Evolutionary conservation across 1,140 invertebrate genomes (phyloP), one percentile per base, ranked within the genome.

Genomic region (Bombus confusus): DNA sequence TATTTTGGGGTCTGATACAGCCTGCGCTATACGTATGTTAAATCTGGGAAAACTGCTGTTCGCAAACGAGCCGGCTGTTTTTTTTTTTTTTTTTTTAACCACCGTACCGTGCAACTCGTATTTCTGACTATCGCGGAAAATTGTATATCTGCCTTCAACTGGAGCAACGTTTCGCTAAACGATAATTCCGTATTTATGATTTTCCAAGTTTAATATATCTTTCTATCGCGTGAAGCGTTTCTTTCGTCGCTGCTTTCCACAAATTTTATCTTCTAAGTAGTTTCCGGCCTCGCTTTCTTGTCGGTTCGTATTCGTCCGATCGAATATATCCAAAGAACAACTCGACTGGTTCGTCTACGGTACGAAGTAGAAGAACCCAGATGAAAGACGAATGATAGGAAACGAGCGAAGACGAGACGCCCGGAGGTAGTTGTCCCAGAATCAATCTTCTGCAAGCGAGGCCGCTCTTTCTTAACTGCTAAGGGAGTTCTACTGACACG

Each of bases 1-100:
- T 88, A 80, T 76, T 88, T 88, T 78, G 74, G 64, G 13, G 62
- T 57, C 59, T 43, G 39, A 59, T 52, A 74, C 52, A 64, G 15
- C 62, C 28, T 52, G 39, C 43, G 39, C 43, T 72, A 77, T 80
- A 71, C 66, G 15, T 80, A 80, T 71, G 78, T 80, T 80, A 80
- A 80, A 69, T 66, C 10, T 52, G 37, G 34, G 69, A 80, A 69
- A 71, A 57, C 43, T 80, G 66, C 47, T 80, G 68, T 57, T 71
- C 34, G 22, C 66, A 12, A 37, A 80, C 39, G 43, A 52, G 52
- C 34, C 34, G 22, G 22, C 9, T 43, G 39, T 41, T 73, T 13
- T 13, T 68, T 18, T 31, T 28, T n/a, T n/a, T 71, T 39, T 12
- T 62, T n/a, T 68, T 18, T 31, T 28, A 62, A 13, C 28, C 22